These are phyloP conservation scores for Drosophila cardini DNA, from an alignment of 1,140 invertebrate genomes.

Conservation along the genomic window DNA sequence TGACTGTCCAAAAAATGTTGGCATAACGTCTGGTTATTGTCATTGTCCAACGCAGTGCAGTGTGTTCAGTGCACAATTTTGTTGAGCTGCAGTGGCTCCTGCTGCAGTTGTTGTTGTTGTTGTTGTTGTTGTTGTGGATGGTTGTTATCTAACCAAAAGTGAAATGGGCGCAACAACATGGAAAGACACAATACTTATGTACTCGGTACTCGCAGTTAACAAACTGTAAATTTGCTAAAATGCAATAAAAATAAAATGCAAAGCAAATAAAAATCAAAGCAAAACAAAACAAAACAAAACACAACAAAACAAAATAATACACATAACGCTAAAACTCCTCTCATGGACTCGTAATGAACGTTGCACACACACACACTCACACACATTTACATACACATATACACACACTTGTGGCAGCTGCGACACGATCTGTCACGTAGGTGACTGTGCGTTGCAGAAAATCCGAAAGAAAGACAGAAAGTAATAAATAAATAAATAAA, in stretches of 20 bases:
- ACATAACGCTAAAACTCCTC: conserved; percentile 30
- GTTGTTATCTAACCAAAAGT: conserved; percentile 76
- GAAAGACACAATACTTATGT: conserved; percentile 65
- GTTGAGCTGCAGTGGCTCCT: conserved; percentile 11
- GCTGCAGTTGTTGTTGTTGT: neutral
- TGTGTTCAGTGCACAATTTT: conserved; percentile 35
- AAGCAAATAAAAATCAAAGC: conserved; percentile 60
- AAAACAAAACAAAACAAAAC: conserved; percentile 38
- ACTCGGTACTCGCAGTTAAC: conserved; percentile 65
- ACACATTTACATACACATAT: conserved; percentile 10
- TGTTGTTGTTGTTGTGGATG: conserved; percentile 11
- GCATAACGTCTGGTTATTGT: conserved; percentile 27
- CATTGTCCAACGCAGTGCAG: conserved; percentile 49
- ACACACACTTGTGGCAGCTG: conserved; percentile 21
- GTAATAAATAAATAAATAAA: too few relatives aligned
- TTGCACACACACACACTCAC: conserved; percentile 10
- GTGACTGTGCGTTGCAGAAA: neutral
- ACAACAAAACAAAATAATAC: conserved; percentile 28
- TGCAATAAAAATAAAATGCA: conserved; percentile 47
- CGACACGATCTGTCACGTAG: neutral
- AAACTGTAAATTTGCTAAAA: conserved; percentile 79
- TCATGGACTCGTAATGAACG: conserved; percentile 58
- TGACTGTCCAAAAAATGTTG: conserved; percentile 40
- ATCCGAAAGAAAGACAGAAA: too few relatives aligned
- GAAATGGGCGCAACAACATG: conserved; percentile 67